Evolutionary conservation across 2,888 invertebrate genomes (phyloP).

Genomic region (Diaperis boleti): DNA sequence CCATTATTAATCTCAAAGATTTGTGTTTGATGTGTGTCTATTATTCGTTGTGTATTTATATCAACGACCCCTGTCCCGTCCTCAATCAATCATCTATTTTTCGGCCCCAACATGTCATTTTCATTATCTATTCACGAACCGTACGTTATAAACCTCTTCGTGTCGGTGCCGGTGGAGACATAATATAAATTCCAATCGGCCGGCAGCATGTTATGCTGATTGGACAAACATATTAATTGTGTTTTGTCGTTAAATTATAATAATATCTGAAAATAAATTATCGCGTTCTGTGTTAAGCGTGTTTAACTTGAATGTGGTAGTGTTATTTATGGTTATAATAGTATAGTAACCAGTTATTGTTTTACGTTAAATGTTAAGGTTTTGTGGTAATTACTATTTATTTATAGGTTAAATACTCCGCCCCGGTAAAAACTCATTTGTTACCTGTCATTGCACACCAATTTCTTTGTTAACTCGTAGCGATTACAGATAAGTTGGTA

Average conservation of each 20-base stretch:
- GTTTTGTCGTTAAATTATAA: not conserved
- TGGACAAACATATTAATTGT: not conserved
- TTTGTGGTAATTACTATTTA: not conserved
- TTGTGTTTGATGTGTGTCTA: not conserved
- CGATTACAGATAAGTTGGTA: not conserved
- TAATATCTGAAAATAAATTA: not conserved
- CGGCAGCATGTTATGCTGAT: not conserved
- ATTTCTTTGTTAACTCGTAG: too few relatives aligned
- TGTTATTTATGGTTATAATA: not conserved
- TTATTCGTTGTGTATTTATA: not conserved
- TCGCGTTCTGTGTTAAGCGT: not conserved
- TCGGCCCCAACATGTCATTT: constrained; percentile 11
- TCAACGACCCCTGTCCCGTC: not conserved
- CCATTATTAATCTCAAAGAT: not conserved
- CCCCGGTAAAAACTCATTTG: not conserved
- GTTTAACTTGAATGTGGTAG: not conserved
- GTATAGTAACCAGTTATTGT: not conserved
- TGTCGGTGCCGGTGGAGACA: not conserved
- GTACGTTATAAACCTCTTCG: constrained; percentile 2
- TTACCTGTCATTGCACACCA: too few relatives aligned
- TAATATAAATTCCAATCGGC: constrained; percentile 4
- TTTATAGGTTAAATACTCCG: not conserved
- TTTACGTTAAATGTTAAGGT: not conserved
- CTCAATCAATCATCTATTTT: constrained; percentile 5
- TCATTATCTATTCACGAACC: constrained; percentile 12